Percentiles rank a stretch among this genome's conserved stretches.
Evolutionary conservation across 2,113 vertebrate genomes (phyloP).

Genomic region (Tetraodon nigroviridis): DNA sequence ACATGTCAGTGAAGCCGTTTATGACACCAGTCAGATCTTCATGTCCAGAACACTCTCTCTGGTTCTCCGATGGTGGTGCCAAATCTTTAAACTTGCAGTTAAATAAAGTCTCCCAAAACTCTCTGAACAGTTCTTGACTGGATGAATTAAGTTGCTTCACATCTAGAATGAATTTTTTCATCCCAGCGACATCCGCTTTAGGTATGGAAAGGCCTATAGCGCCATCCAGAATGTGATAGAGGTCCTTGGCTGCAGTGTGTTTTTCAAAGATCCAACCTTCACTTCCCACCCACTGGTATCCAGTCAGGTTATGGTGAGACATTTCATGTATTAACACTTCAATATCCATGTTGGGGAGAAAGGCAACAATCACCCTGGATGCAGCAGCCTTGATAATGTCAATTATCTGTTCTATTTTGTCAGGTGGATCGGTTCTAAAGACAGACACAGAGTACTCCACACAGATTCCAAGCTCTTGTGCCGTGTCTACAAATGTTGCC

Average conservation of each 20-base stretch:
- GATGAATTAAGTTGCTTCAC: conserved; percentile 51
- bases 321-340: conserved; percentile 54
- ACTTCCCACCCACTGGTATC: conserved; percentile 73
- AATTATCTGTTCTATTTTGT: conserved; percentile 56
- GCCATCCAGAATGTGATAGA: conserved; percentile 60
- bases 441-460: conserved; percentile 61
- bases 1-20: conserved; percentile 72
- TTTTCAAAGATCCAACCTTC: conserved; percentile 71
- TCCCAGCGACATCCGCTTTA: conserved; percentile 56
- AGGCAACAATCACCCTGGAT: conserved; percentile 66
- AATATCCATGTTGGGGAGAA: conserved; percentile 59
- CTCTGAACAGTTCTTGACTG: conserved; percentile 50
- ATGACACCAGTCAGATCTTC: conserved; percentile 56
- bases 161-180: conserved; percentile 68
- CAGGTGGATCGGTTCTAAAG: conserved; percentile 60
- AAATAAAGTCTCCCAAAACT: conserved; percentile 69
- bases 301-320: conserved; percentile 62
- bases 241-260: conserved; percentile 47
- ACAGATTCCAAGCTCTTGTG: conserved; percentile 57
- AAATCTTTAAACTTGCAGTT: conserved; percentile 46
- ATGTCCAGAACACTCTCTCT: conserved; percentile 54
- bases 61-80: background rate
- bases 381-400: conserved; percentile 65
- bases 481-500: conserved; percentile 56
- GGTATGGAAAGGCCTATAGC: conserved; percentile 70